Evolutionary conservation across 2,888 invertebrate genomes (phyloP), one percentile per base, ranked within the genome.

Genomic region (Megamerina dolium): DNA sequence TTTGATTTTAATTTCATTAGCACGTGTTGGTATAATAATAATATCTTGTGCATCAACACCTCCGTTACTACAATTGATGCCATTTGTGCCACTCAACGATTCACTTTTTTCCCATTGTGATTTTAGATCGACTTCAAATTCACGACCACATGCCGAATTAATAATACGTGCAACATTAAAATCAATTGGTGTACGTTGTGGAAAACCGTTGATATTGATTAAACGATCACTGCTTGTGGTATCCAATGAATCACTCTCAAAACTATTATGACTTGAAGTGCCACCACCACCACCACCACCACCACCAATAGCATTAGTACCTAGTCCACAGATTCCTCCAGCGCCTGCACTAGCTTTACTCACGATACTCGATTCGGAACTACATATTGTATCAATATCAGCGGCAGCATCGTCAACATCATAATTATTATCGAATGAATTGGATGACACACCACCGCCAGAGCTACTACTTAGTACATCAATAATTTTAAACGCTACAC

Each of bases 401-500:
- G 46, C 52, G 43, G 53, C 57, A 1, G 50, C 51, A 42, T 55
- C 50, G 27, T 53, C 58, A 13, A 51, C 49, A 41, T 43, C 49
- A 32, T 51, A 51, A 14, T 46, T 52, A 38, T 54, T 52, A 18
- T 44, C 41, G 2, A 44, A 17, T n/a, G 36, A 36, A 37, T 34
- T 31, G 20, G 35, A 23, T 13, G 32, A 20, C 13, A 19, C 34
- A 14, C 38, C 43, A 34, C 45, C 40, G 4, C 32, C 19, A n/a
- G 31, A 26, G 18, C 46, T 37, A 26, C 50, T 52, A 2, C 49
- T 45, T 12, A 65, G 50, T 2, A 65, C 64, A 48, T 71, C 71
- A 3, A 71, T 58, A 35, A 80, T 72, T 59, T 76, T 75, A 55
- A 83, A 81, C n/a, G 83, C 75, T 52, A 81, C 79, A 42, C 82